Percentiles rank a stretch among this genome's conserved stretches.
phyloP scores from a whole-genome alignment of 2,113 vertebrate species.

The Apodemus speciosus region DNA sequence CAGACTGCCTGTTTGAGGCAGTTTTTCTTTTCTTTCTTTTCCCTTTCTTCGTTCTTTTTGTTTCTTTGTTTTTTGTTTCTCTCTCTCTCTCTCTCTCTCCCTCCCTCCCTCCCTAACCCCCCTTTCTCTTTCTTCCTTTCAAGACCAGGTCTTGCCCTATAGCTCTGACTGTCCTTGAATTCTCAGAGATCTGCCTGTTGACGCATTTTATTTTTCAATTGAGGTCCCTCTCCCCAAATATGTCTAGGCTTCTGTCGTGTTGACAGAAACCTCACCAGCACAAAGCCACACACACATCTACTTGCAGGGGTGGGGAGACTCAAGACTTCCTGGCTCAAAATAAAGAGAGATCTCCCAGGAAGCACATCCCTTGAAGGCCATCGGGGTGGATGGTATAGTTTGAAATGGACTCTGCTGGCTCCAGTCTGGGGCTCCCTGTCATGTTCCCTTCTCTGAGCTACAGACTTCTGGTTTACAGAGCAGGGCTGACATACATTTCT shows the following conservation, averaged over 20 bases:
- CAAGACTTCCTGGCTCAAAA: background rate
- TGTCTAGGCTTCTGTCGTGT: background rate
- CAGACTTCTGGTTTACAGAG: background rate
- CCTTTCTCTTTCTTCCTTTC: accelerated
- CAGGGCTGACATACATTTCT: background rate
- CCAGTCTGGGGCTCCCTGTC: background rate
- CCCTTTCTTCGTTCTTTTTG: background rate
- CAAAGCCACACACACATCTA: background rate
- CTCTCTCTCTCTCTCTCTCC: background rate
- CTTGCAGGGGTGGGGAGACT: background rate
- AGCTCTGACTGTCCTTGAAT: background rate
- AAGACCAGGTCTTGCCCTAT: background rate
- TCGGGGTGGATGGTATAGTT: background rate
- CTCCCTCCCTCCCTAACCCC: accelerated
- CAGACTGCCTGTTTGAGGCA: background rate
- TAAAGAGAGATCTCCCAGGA: background rate
- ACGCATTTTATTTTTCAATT: background rate
- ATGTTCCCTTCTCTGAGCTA: background rate
- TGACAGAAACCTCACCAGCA: background rate
- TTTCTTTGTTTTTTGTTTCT: background rate
- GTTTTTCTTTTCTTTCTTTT: background rate
- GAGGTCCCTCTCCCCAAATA: background rate
- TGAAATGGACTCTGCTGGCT: background rate
- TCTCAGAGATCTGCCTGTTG: background rate
- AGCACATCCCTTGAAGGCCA: background rate